These are phyloP conservation scores for Phylloscopus trochilus DNA, from an alignment of 2,113 vertebrate species.

Conservation along the genomic window DNA sequence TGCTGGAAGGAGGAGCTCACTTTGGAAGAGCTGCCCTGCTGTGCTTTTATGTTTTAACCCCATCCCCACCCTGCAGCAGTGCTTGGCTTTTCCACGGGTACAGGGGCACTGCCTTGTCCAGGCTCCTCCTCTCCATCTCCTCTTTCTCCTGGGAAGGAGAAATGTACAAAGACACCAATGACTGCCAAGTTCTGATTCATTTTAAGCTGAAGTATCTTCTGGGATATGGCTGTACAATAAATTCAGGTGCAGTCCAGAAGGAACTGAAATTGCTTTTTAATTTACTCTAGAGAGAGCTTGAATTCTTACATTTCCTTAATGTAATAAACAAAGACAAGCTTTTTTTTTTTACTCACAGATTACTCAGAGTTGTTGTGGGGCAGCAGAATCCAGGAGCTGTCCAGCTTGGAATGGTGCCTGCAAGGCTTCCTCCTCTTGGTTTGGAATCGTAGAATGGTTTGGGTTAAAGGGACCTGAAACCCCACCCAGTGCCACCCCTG, in stretches of 20 bases:
- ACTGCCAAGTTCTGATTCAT: not conserved
- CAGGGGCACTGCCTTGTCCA: too few species aligned
- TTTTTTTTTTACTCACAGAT: not conserved
- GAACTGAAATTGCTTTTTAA: not conserved
- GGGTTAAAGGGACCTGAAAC: fast-evolving
- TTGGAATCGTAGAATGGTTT: not conserved
- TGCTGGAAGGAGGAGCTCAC: fast-evolving
- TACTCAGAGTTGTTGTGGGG: not conserved
- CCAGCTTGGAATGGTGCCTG: not conserved
- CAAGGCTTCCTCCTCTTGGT: not conserved
- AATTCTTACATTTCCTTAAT: not conserved
- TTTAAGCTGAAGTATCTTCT: not conserved
- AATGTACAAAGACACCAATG: fast-evolving
- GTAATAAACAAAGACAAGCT: not conserved
- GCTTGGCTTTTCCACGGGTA: not conserved
- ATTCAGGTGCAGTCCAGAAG: not conserved
- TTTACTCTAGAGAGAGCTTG: not conserved
- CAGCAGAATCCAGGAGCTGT: not conserved
- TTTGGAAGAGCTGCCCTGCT: fast-evolving
- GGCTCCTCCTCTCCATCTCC: fast-evolving
- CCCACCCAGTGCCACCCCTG: fast-evolving
- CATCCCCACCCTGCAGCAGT: not conserved
- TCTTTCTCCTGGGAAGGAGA: not conserved
- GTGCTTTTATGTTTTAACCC: not conserved
- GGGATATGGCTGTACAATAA: not conserved